Evolutionary conservation across 2,113 vertebrate species (phyloP), one percentile per base, ranked within the genome.

Genomic region (Trichechus manatus): DNA sequence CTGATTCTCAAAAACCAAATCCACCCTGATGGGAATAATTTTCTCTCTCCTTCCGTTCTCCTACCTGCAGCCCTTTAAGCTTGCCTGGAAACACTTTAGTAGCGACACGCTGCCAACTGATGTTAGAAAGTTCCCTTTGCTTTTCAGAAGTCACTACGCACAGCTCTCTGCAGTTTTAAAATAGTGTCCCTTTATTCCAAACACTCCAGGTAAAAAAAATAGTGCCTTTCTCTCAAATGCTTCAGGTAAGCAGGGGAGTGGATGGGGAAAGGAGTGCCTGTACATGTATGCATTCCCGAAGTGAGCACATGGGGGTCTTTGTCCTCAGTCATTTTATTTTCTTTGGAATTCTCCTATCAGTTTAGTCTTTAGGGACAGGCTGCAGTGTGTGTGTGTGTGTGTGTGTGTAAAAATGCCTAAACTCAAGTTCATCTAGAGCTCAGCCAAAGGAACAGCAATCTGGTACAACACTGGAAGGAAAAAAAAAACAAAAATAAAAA

Each of bases 41-140:
- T 42, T 15, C 15, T 79, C 53, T 64, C 15, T 74, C 36, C 17
- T 10, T 47, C 5, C 8, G 2, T 22, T 9, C 0, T 66, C 33
- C 42, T 29, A 14, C 29, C 36, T 27, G 39, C 39, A 72, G 42
- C 50, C 11, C 31, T 75, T 85, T 10, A 4, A 44, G 29, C 15
- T 25, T 14, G 42, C 4, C 36, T n/a, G 36, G n/a, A 72, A 20
- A 15, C 27, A 7, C 8, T 7, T 22, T 6, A 8, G 3, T 44
- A 36, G 81, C 53, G 36, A 80, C 3, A 3, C 0, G n/a, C 15
- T 15, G 39, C 15, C 88, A 59, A 97, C 96, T 95, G 93, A 93
- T 96, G 23, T 56, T 92, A 95, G 97, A 96, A 93, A 96, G 82
- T 89, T 90, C 87, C 96, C 91, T 97, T 97, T 97, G 96, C 95